Evolutionary conservation across 2,113 vertebrate genomes (phyloP).

Genomic region (Poeciliopsis occidentalis): DNA sequence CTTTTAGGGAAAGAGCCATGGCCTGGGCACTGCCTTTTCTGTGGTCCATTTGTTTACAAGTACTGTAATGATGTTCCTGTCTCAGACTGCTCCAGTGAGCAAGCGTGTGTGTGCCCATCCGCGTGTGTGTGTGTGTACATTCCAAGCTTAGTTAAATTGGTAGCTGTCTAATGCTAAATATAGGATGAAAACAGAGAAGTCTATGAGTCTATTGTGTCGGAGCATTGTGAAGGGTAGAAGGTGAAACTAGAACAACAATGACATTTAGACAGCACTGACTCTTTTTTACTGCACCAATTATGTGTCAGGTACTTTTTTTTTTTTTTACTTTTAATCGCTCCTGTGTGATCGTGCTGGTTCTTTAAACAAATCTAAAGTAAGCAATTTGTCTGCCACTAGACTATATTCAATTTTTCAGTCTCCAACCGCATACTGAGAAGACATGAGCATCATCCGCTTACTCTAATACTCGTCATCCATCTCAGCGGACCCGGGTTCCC

Average conservation of each 20-base stretch:
- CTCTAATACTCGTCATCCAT: conserved; percentile 27
- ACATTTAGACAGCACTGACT: conserved; percentile 52
- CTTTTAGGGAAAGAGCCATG: conserved; percentile 56
- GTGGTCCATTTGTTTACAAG: conserved; percentile 53
- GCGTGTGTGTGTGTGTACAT: conserved; percentile 28
- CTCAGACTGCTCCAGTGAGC: conserved; percentile 31
- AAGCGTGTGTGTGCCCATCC: not conserved
- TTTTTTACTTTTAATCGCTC: conserved; percentile 15
- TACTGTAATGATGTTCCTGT: conserved; percentile 55
- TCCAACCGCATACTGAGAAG: not conserved
- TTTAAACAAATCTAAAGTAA: conserved; percentile 10
- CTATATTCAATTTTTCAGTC: conserved; percentile 8
- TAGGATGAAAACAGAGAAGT: conserved; percentile 26
- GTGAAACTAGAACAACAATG: conserved; percentile 62
- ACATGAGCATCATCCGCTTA: conserved; percentile 34
- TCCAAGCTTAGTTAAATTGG: conserved; percentile 55
- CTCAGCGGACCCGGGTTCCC: conserved; percentile 24
- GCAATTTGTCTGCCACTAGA: not conserved
- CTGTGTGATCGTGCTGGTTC: conserved; percentile 8
- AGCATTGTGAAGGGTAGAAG: conserved; percentile 65
- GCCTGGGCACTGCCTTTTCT: conserved; percentile 30
- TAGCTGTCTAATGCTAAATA: conserved; percentile 58
- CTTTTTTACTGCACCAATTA: conserved; percentile 10
- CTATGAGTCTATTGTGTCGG: conserved; percentile 49
- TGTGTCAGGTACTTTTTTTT: conserved; percentile 38